Conservation (phyloP, 2,888 invertebrate species). For the Cryptus armator region DNA sequence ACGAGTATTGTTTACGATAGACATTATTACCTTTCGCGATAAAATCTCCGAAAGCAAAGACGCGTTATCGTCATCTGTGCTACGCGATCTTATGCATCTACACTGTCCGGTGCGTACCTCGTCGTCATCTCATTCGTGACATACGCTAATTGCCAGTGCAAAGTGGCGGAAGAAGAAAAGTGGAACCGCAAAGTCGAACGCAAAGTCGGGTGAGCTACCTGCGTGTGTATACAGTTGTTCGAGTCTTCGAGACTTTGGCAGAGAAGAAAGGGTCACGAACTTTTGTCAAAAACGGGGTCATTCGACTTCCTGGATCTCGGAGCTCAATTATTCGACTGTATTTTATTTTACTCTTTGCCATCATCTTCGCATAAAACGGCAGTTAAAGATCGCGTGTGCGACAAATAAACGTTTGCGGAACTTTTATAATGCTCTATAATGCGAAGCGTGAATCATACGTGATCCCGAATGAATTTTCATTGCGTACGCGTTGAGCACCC, state of each 20-base stretch:
- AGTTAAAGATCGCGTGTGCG: conserved; percentile 11
- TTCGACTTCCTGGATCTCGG: conserved; percentile 26
- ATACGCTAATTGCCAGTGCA: conserved; percentile 59
- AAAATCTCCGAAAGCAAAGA: neutral
- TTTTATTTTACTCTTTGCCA: neutral
- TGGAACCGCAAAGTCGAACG: conserved; percentile 59
- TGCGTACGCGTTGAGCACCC: conserved; percentile 23
- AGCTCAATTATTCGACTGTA: neutral
- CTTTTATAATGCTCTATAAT: conserved; percentile 6
- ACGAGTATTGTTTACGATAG: too few relatives aligned
- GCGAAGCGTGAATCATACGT: conserved; percentile 24
- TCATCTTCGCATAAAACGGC: neutral
- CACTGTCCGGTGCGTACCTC: conserved; percentile 21
- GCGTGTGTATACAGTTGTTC: neutral
- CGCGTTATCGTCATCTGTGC: neutral
- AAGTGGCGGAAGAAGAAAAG: conserved; percentile 61
- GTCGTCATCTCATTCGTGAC: conserved; percentile 34
- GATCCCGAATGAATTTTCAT: conserved; percentile 41
- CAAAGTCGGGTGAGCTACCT: conserved; percentile 35
- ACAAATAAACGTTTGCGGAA: conserved; percentile 17
- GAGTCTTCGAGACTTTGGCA: neutral
- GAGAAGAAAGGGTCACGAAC: conserved; percentile 37
- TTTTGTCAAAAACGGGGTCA: conserved; percentile 54
- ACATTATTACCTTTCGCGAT: too few relatives aligned
- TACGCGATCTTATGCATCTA: neutral